A percentile compares a stretch with the other conserved stretches of the same genome.
phyloP scores from a whole-genome alignment of 2,888 invertebrate species.

The Psococerastis gibbosa region DNA sequence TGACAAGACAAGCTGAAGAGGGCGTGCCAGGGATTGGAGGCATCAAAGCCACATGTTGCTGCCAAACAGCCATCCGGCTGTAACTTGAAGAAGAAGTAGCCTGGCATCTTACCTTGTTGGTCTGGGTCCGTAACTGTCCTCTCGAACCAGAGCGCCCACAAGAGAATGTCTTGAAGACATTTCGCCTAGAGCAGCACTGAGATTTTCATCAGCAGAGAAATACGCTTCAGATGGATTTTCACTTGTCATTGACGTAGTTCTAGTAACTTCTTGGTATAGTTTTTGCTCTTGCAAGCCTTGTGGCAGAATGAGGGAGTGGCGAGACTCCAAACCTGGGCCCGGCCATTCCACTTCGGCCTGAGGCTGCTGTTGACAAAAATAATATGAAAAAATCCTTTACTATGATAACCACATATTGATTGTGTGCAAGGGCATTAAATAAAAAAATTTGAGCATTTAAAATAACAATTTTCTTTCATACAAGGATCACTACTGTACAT shows the following conservation, averaged over 20 bases:
- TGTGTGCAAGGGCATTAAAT: too few species aligned
- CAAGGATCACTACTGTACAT: too few species aligned
- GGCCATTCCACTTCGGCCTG: background rate
- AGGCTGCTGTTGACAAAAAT: background rate
- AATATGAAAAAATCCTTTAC: too few species aligned
- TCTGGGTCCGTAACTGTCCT: conserved; percentile 1
- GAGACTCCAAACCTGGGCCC: background rate
- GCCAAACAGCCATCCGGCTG: too few species aligned
- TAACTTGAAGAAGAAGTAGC: too few species aligned
- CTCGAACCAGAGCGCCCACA: conserved; percentile 11
- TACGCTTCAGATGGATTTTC: conserved; percentile 84
- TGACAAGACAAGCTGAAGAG: too few species aligned
- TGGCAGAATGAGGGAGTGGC: background rate
- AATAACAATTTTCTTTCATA: too few species aligned
- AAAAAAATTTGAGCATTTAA: too few species aligned
- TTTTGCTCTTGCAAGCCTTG: background rate
- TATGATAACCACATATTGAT: too few species aligned
- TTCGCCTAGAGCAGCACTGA: conserved; percentile 24
- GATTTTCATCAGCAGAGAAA: conserved; percentile 85
- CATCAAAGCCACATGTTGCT: too few species aligned
- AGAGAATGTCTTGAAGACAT: conserved; percentile 10
- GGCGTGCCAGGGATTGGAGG: too few species aligned
- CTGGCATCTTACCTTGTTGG: too few species aligned
- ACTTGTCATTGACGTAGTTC: conserved; percentile 72
- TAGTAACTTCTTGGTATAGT: conserved; percentile 32